Base-by-base conservation (phyloP, 2,888 invertebrate species). In the Sialis fuliginosa region DNA sequence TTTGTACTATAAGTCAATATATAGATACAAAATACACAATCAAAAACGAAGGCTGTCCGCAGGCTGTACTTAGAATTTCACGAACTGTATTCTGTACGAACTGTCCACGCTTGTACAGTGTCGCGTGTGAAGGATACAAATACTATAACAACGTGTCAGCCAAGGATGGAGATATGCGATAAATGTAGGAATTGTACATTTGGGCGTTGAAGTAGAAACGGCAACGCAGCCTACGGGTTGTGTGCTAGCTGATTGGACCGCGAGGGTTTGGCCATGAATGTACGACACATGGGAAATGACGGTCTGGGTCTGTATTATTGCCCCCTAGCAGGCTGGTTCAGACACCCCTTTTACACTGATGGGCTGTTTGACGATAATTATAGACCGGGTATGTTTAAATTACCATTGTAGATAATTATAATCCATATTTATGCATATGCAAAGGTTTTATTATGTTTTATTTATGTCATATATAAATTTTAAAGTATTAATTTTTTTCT, bases 221-320 rank as follows among this genome's bases (percentile, higher is more conserved):
- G 48, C 40, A 45, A 48, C 49, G 51, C 49, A 49, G 55, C 45
- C 50, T 37, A 52, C 53, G 52, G 49, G 51, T 51, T 39, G 34
- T 45, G 39, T 43, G 31, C 13, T 50, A 52, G 49, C 52, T 48
- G 45, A 49, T 52, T 51, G 52, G 52, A 46, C 49, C 55, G 55
- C 53, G 51, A 56, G 54, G 56, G 53, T 46, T 49, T 49, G 47
- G 50, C 37, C 47, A 22, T 22, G 22, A 22, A 22, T 22, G 22
- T 22, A 22, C 22, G 22, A 22, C 22, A 22, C 22, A 22, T 22
- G 22, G 22, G 22, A 22, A 22, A 22, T 22, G 22, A 22, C 22
- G 22, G 22, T 22, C 22, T 22, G 22, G 22, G 22, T 22, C 22
- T 2, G 22, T 22, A 22, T 22, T 22, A 22, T 22, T 22, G 22